These are phyloP conservation scores for Lepidocolaptes lacrymiger DNA, from an alignment of 2,797 vertebrate species.

Conservation along the genomic window DNA sequence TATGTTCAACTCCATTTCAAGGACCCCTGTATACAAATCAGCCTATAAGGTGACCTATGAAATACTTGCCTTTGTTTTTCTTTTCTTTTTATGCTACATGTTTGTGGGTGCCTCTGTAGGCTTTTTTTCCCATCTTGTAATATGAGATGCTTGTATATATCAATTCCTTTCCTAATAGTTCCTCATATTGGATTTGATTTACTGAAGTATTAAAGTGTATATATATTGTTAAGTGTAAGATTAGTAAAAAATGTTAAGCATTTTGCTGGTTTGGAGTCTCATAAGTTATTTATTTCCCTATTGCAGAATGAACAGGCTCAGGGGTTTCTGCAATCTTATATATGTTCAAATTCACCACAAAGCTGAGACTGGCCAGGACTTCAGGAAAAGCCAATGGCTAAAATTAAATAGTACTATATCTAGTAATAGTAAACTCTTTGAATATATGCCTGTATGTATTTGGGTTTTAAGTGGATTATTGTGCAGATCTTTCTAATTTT, in stretches of 20 bases:
- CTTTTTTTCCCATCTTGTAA: accelerated
- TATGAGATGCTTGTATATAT: not conserved
- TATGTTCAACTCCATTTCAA: not conserved
- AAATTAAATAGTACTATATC: not conserved
- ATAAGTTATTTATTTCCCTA: not conserved
- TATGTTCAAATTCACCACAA: not conserved
- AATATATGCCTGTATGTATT: not conserved
- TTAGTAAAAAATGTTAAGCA: not conserved
- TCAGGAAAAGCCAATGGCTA: not conserved
- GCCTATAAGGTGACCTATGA: not conserved
- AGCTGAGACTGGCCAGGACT: not conserved
- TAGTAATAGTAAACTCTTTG: not conserved
- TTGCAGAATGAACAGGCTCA: not conserved
- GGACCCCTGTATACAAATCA: not conserved
- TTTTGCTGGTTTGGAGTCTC: not conserved
- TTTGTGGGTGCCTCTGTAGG: not conserved
- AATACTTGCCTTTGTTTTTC: not conserved
- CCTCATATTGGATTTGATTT: not conserved
- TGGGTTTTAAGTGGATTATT: not conserved
- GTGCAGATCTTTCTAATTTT: not conserved
- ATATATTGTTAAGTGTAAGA: not conserved
- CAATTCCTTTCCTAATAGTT: not conserved
- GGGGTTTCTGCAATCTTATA: not conserved
- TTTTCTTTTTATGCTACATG: not conserved
- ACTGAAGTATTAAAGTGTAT: not conserved